These are phyloP conservation scores for Dendrolimus punctatus DNA, from an alignment of 1,140 invertebrate species.

Conservation along the genomic window DNA sequence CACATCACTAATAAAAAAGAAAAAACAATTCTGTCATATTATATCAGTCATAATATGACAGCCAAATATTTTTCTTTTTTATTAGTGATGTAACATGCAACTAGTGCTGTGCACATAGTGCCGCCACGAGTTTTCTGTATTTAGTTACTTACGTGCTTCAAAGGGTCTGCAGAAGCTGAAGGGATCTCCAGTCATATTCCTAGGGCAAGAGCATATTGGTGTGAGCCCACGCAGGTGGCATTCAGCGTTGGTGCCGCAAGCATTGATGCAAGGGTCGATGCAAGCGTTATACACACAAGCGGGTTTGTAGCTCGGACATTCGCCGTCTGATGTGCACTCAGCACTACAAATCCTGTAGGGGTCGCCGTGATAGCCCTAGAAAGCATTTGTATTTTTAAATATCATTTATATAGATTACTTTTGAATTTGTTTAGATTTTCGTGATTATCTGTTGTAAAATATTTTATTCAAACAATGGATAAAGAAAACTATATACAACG, in stretches of 20 bases:
- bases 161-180: slow-evolving; percentile 87
- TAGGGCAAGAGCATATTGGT: slow-evolving; percentile 88
- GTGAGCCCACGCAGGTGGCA: slow-evolving; percentile 84
- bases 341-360: slow-evolving; percentile 80
- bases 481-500: no score
- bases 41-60: no score
- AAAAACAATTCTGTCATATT: no score
- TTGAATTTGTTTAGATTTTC: no score
- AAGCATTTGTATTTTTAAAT: no score
- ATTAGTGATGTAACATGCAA: not conserved
- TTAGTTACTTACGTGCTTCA: slow-evolving; percentile 74
- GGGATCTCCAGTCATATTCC: slow-evolving; percentile 89
- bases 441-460: no score
- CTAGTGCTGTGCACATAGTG: slow-evolving; percentile 1
- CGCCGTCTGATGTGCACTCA: slow-evolving; percentile 81
- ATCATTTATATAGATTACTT: no score
- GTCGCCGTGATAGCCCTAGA: slow-evolving; percentile 82
- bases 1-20: no score
- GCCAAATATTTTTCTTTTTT: no score
- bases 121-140: not conserved
- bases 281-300: slow-evolving; percentile 88
- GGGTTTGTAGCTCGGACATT: slow-evolving; percentile 83
- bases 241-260: slow-evolving; percentile 86
- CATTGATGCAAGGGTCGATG: slow-evolving; percentile 84
- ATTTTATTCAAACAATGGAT: no score